phyloP scores from a whole-genome alignment of 2,113 vertebrate species.

The Trogon melanurus region DNA sequence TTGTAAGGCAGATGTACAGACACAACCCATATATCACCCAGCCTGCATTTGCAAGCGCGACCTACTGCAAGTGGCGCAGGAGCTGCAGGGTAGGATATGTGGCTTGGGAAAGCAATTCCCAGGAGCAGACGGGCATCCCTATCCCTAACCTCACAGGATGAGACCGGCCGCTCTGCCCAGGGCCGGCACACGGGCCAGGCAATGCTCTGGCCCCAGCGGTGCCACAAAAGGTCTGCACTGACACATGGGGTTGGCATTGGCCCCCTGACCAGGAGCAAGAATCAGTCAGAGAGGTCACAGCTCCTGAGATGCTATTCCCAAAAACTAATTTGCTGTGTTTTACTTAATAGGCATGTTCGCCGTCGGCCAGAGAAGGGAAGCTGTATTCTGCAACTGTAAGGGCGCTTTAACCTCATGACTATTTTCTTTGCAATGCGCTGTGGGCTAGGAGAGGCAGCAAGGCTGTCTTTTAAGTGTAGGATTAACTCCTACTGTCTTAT shows the following conservation, averaged over 20 bases:
- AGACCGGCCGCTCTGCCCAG: background rate
- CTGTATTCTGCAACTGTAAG: background rate
- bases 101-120: background rate
- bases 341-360: background rate
- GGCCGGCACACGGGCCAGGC: background rate
- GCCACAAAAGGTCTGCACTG: background rate
- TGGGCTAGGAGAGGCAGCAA: slow-evolving; percentile 27
- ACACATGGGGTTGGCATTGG: background rate
- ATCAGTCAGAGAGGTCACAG: background rate
- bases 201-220: background rate
- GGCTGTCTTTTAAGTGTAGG: background rate
- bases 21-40: background rate
- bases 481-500: background rate
- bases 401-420: background rate
- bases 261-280: background rate
- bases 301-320: background rate
- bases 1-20: slow-evolving; percentile 26
- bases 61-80: background rate
- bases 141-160: background rate
- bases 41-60: background rate
- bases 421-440: slow-evolving; percentile 13
- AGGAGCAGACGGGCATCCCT: background rate
- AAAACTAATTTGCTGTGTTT: background rate
- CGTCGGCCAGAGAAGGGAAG: background rate
- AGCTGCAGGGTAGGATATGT: background rate